A percentile compares a stretch with the other conserved stretches of the same genome.
phyloP scores from a whole-genome alignment of 2,797 vertebrate species.

The Smutsia temminckii region DNA sequence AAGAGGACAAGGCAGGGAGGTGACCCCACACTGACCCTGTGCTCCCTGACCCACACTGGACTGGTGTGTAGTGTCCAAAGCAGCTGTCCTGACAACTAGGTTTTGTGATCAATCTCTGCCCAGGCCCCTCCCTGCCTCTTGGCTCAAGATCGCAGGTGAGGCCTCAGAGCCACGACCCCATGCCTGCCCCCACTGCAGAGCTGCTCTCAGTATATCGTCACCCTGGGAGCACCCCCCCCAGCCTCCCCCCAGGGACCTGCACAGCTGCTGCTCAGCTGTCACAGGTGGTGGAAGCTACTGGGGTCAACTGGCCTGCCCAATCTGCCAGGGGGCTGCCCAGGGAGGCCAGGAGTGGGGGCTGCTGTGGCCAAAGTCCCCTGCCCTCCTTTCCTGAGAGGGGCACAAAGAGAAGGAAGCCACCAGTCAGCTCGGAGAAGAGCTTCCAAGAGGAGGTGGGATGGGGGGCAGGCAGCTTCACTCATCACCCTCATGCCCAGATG shows the following conservation, averaged over 20 bases:
- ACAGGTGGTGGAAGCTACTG: too few species aligned
- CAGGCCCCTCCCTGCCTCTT: background rate
- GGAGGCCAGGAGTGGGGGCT: background rate
- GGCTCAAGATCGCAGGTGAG: too few species aligned
- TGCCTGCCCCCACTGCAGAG: background rate
- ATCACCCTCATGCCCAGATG: background rate
- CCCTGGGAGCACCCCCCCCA: too few species aligned
- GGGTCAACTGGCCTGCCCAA: background rate
- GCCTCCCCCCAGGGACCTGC: background rate
- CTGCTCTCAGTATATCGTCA: background rate
- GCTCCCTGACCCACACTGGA: background rate
- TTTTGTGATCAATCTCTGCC: background rate
- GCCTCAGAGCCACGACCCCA: too few species aligned
- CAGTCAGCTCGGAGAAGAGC: background rate
- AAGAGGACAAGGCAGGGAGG: background rate
- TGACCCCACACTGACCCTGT: background rate
- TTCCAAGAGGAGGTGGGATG: fast-evolving
- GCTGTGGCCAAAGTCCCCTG: background rate
- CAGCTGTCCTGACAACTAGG: background rate
- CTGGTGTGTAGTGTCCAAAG: background rate
- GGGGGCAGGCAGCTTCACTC: background rate
- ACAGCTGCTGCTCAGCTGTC: background rate
- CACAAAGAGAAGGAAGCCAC: background rate
- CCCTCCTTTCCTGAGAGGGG: background rate
- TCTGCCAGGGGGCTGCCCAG: background rate